Conservation (phyloP, 2,113 vertebrate species). For the Tenrec ecaudatus region DNA sequence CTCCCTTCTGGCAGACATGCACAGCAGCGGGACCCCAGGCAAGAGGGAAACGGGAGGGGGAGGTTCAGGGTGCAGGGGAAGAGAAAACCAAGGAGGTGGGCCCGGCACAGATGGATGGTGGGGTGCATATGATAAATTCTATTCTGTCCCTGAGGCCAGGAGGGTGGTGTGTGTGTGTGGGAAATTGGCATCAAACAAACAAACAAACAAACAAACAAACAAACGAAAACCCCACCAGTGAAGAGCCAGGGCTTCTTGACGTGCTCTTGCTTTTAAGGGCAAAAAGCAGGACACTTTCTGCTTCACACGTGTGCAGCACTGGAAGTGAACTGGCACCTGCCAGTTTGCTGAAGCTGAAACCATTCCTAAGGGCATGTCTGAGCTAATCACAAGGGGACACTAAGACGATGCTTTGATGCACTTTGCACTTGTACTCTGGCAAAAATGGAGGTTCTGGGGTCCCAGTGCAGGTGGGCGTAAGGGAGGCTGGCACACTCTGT, state of each 20-base stretch:
- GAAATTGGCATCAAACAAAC: no score
- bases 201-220: no score
- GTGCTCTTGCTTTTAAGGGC: not conserved
- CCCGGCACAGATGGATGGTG: not conserved
- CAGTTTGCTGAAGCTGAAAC: not conserved
- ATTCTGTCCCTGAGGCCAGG: not conserved
- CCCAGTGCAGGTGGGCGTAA: no score
- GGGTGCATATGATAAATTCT: not conserved
- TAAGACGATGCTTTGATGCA: no score
- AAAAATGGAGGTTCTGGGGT: no score
- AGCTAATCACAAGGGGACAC: not conserved
- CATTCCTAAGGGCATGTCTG: not conserved
- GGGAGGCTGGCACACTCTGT: no score
- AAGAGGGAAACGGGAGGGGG: not conserved
- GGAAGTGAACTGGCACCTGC: not conserved
- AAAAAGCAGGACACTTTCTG: constrained; percentile 3
- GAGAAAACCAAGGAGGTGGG: not conserved
- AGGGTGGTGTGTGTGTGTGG: no score
- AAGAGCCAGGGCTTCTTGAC: not conserved
- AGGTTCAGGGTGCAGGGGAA: not conserved
- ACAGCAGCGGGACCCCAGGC: not conserved
- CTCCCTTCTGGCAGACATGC: not conserved
- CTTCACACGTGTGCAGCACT: not conserved
- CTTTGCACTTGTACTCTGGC: no score
- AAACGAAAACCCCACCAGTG: not conserved